Evolutionary conservation across 2,797 vertebrate species (phyloP), one percentile per base, ranked within the genome.

Genomic region (Sebastes vulpes): DNA sequence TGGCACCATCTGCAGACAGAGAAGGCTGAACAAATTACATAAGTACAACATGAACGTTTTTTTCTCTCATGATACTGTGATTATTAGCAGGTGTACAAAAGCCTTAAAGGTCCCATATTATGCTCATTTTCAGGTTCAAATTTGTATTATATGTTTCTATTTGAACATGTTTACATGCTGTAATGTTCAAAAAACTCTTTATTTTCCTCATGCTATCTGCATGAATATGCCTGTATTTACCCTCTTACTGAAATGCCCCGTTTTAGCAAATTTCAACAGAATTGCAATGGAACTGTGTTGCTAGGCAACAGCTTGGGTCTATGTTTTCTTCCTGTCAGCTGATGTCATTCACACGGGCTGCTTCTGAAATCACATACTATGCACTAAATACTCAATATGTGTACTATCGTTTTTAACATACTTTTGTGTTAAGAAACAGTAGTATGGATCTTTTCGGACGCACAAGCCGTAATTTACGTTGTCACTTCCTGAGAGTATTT

Each of bases 1-100:
- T 68, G 46, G 75, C 61, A 76, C 75, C 74, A 75, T 82, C 72
- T 77, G 57, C 70, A 77, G 38, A 68, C 12, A 54, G 73, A 32
- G 75, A 57, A 65, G 28, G 48, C 57, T 52, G 31, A 75, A 56
- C 32, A 70, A 75, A 81, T 72, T 56, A 46, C 52, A 63, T 42
- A n/a, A 74, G 16, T 31, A 38, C 35, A 52, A 57, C 11, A 48
- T 54, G 70, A 26, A 20, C 0, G 23, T 46, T 12, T 52, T 28
- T 31, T 72, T 52, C 9, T 68, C 26, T 71, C 20, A 23, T 7
- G 28, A 48, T 56, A 28, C 52, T 54, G 26, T 28, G 38, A 64
- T 69, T 25, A 35, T 52, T 65, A 65, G 29, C 58, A 65, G 31
- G 20, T 10, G 5, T 29, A 28, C 10, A 61, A 73, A 66, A 59